Conservation (phyloP, 2,113 vertebrate species). For the Nansenia antarctica region DNA sequence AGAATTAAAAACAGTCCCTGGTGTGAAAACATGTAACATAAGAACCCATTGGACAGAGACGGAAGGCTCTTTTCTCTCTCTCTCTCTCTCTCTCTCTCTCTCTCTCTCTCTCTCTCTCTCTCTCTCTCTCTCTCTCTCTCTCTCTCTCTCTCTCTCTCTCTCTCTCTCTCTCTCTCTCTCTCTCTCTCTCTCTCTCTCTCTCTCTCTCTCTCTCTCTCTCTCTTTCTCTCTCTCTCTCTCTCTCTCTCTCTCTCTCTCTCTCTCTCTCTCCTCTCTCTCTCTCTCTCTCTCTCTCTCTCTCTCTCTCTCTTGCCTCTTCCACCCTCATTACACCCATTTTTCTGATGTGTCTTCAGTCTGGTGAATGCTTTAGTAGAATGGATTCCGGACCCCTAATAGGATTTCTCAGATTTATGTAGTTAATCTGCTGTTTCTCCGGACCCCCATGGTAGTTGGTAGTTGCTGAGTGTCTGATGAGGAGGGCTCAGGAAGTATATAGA, state of each 20-base stretch:
- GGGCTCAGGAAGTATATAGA: not conserved
- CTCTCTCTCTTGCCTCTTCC: not conserved
- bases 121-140: too few relatives aligned
- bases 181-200: too few relatives aligned
- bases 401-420: not conserved
- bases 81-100: not conserved
- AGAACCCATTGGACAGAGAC: conserved; percentile 19
- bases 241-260: not conserved
- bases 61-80: not conserved
- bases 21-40: conserved; percentile 36
- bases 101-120: not conserved
- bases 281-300: not conserved
- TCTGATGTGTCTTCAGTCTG: conserved; percentile 27
- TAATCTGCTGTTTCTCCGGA: not conserved
- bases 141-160: too few relatives aligned
- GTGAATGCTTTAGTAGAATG: conserved; percentile 21
- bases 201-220: not conserved
- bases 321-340: not conserved
- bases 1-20: conserved; percentile 26
- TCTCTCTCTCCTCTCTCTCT: not conserved
- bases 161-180: too few relatives aligned
- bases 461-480: not conserved
- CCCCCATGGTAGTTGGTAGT: not conserved
- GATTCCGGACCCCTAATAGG: conserved; percentile 15
- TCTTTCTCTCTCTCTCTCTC: too few relatives aligned